Evolutionary conservation across 2,113 vertebrate species (phyloP).

Genomic region (Parus major): DNA sequence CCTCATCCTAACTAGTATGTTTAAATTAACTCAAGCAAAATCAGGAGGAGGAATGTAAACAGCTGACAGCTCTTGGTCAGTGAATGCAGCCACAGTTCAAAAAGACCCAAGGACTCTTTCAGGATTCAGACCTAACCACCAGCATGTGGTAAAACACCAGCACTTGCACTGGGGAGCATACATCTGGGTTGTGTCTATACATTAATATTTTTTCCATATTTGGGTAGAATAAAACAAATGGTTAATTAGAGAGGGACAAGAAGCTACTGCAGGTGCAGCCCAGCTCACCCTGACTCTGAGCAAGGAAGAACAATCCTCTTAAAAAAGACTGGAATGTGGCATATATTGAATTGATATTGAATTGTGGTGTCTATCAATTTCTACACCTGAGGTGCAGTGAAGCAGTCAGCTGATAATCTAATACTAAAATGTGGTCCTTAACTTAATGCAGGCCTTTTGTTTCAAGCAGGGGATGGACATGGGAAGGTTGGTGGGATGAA

Average conservation of each 20-base stretch:
- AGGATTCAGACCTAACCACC: background rate
- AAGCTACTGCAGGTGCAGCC: background rate
- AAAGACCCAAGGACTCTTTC: background rate
- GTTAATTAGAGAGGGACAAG: background rate
- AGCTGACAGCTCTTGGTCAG: background rate
- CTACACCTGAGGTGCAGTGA: background rate
- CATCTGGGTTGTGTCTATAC: background rate
- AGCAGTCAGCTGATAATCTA: background rate
- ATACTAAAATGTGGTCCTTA: background rate
- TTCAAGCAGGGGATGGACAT: background rate
- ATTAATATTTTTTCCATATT: background rate
- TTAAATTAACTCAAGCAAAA: background rate
- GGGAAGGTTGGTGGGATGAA: background rate
- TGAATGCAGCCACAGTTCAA: background rate
- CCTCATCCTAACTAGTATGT: background rate
- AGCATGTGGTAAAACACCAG: background rate
- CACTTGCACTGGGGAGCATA: background rate
- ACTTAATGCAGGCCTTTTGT: background rate
- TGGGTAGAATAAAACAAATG: background rate
- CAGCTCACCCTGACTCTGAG: background rate
- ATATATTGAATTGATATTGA: background rate
- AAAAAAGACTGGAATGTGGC: background rate
- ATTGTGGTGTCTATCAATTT: background rate
- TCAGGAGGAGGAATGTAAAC: background rate
- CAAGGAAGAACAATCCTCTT: background rate